These are phyloP conservation scores for Neofelis nebulosa DNA, from an alignment of 2,113 vertebrate genomes.

Conservation along the genomic window DNA sequence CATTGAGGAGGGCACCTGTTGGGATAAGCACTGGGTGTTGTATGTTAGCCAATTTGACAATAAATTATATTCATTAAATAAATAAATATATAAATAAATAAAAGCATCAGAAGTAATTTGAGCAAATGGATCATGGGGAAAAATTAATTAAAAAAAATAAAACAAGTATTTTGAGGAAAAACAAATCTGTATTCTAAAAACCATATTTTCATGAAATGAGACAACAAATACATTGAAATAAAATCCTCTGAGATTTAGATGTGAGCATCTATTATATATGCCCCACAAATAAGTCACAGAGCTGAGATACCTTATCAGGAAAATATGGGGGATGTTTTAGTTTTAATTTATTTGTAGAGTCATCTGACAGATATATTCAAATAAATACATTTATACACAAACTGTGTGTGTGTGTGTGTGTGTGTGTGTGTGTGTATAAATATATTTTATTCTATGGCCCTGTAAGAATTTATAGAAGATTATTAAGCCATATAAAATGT, in stretches of 20 bases:
- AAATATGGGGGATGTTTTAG: not conserved
- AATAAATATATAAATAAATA: too few relatives aligned
- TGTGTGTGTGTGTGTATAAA: too few relatives aligned
- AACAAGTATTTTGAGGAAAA: not conserved
- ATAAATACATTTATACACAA: not conserved
- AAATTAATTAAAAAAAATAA: not conserved
- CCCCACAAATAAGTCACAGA: not conserved
- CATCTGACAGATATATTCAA: constrained; percentile 22
- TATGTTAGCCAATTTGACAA: too few relatives aligned
- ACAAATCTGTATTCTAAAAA: not conserved
- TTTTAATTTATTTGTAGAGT: constrained; percentile 27
- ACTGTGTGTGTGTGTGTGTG: too few relatives aligned
- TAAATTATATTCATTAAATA: too few relatives aligned
- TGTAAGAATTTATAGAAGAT: not conserved
- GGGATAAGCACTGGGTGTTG: too few relatives aligned
- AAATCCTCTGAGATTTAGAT: not conserved
- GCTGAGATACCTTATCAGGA: not conserved
- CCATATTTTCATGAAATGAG: constrained; percentile 21
- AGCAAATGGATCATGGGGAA: too few relatives aligned
- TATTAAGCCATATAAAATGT: not conserved
- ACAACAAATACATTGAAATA: constrained; percentile 12
- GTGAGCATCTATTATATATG: not conserved
- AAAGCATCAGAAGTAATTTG: too few relatives aligned
- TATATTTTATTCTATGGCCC: fast-evolving
- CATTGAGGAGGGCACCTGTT: too few relatives aligned